These are phyloP conservation scores for Masnerella sp. DNA, from an alignment of 2,888 invertebrate species.

Conservation along the genomic window DNA sequence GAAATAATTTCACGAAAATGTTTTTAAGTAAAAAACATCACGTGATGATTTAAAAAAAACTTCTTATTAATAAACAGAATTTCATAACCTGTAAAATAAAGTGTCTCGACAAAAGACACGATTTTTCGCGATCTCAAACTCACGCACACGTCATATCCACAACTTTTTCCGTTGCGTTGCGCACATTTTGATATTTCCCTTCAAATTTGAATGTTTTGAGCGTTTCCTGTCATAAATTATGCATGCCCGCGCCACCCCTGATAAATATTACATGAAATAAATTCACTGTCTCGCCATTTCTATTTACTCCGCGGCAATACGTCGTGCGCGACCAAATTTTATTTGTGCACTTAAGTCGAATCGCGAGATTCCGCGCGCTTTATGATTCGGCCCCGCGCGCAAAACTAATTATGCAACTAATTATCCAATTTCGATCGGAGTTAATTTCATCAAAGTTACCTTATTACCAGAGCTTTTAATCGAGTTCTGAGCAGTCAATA, in stretches of 20 bases:
- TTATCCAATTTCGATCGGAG: conserved; percentile 5
- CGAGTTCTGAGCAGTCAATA: conserved; percentile 13
- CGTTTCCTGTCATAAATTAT: conserved; percentile 19
- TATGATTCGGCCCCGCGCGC: not conserved
- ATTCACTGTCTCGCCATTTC: conserved; percentile 18
- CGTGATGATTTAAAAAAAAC: no score
- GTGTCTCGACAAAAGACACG: no score
- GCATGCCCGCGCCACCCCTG: conserved; percentile 10
- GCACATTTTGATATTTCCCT: conserved; percentile 19
- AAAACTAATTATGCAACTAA: not conserved
- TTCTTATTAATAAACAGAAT: no score
- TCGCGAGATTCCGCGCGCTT: no score
- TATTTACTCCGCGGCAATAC: conserved; percentile 12
- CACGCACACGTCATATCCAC: no score
- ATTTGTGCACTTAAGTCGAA: no score
- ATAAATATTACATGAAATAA: conserved; percentile 28
- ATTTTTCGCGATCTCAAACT: no score
- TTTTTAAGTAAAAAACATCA: no score
- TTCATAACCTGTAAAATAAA: no score
- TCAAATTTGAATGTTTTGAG: conserved; percentile 12
- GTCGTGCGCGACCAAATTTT: not conserved
- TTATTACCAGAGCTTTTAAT: conserved; percentile 23
- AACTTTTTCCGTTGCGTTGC: no score
- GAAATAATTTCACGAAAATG: no score
- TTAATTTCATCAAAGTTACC: conserved; percentile 19